phyloP scores from a whole-genome alignment of 2,113 vertebrate genomes.

The Geococcyx californianus region DNA sequence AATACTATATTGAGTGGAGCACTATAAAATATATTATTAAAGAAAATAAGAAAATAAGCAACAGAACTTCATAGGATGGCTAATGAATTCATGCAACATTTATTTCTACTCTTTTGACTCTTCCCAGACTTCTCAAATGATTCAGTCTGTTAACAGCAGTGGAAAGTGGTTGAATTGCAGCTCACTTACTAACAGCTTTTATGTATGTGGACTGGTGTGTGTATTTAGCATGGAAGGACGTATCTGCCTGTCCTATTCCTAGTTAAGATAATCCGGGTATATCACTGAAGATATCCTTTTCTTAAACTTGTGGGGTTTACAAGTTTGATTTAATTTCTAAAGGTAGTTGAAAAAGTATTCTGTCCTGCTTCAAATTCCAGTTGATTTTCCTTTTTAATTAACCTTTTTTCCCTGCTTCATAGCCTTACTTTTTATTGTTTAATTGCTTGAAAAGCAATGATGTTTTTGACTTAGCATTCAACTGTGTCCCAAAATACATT shows the following conservation, averaged over 20 bases:
- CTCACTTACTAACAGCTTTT: not conserved
- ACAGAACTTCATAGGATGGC: not conserved
- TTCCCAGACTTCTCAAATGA: not conserved
- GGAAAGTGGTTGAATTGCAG: not conserved
- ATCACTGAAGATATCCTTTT: not conserved
- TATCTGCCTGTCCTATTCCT: not conserved
- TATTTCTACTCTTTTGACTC: not conserved
- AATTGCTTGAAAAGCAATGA: not conserved
- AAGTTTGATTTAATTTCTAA: not conserved
- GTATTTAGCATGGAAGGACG: not conserved
- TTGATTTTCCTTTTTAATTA: conserved; percentile 5
- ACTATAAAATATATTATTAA: not conserved
- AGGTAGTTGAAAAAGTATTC: not conserved
- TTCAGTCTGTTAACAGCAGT: not conserved
- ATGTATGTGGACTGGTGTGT: not conserved
- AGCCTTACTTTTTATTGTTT: conserved; percentile 3
- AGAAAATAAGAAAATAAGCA: not conserved
- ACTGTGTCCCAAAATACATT: not conserved
- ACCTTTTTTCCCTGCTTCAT: not conserved
- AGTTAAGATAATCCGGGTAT: not conserved
- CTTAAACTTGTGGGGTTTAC: not conserved
- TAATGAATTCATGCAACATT: not conserved
- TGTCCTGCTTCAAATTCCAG: not conserved
- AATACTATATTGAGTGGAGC: not conserved
- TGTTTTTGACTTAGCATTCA: conserved; percentile 12